Percentiles rank a stretch among this genome's conserved stretches.
phyloP scores from a whole-genome alignment of 2,797 vertebrate genomes.

The Adelosebastes latens region DNA sequence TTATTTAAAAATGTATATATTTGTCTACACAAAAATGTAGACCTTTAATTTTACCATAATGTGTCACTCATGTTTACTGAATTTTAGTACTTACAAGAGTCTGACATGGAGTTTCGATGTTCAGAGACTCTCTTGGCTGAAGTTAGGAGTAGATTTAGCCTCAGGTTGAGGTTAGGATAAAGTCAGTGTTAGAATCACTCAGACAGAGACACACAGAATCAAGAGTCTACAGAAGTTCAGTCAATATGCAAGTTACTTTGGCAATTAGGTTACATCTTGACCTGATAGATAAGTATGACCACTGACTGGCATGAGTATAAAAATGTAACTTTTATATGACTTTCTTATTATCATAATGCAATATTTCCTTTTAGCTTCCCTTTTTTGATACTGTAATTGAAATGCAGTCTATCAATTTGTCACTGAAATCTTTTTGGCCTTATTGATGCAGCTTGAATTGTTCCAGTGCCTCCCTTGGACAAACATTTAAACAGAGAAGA shows the following conservation, averaged over 20 bases:
- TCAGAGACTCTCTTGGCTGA: not conserved
- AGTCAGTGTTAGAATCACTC: not conserved
- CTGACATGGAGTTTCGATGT: not conserved
- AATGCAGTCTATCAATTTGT: not conserved
- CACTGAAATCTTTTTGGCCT: not conserved
- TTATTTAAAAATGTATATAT: too few relatives aligned
- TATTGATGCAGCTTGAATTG: not conserved
- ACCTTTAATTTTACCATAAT: rapidly evolving
- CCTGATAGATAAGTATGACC: not conserved
- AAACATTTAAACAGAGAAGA: not conserved
- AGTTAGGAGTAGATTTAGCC: not conserved
- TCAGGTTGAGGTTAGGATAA: not conserved
- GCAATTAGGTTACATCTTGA: not conserved
- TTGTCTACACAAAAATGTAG: too few relatives aligned
- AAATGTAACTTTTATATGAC: not conserved
- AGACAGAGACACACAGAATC: too few relatives aligned
- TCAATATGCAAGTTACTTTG: not conserved
- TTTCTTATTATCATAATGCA: not conserved
- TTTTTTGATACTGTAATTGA: not conserved
- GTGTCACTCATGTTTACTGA: not conserved
- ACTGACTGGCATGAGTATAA: not conserved
- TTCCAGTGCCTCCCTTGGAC: not conserved
- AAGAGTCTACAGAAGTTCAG: not conserved
- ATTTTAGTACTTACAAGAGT: not conserved
- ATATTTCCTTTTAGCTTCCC: not conserved